These are phyloP conservation scores for Zelleria hepariella DNA, from an alignment of 2,888 invertebrate species.

Conservation along the genomic window DNA sequence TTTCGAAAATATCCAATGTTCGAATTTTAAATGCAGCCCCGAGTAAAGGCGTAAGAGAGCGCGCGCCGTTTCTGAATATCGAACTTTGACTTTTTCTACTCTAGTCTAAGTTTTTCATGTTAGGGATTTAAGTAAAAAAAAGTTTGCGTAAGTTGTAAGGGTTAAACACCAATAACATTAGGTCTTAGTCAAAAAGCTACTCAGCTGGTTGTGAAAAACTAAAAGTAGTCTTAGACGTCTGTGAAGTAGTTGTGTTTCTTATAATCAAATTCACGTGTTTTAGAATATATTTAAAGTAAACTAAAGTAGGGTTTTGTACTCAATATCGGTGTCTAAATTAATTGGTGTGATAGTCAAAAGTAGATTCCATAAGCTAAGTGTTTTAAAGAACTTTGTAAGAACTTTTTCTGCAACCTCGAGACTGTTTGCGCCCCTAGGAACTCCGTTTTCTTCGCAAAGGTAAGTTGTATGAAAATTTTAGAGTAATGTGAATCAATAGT, in stretches of 20 bases:
- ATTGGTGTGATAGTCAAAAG: neutral
- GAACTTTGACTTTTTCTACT: constrained; percentile 3
- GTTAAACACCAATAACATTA: constrained; percentile 4
- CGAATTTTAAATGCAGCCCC: neutral
- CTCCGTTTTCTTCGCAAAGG: neutral
- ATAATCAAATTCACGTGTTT: constrained; percentile 4
- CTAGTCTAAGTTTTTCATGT: neutral
- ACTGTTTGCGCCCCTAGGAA: neutral
- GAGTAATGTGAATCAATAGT: neutral
- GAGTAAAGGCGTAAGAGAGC: neutral
- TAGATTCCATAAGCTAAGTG: neutral
- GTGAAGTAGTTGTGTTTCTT: constrained; percentile 11
- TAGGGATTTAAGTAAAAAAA: neutral
- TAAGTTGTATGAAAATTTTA: neutral
- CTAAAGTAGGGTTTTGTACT: neutral
- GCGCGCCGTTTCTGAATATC: constrained; percentile 14
- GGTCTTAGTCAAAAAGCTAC: constrained; percentile 24
- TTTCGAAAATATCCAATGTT: neutral
- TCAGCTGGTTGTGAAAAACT: constrained; percentile 39
- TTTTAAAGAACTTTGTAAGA: neutral
- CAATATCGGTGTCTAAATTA: neutral
- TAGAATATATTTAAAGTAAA: neutral
- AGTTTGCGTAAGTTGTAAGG: constrained; percentile 3
- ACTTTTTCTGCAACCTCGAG: neutral
- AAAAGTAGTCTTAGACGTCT: constrained; percentile 7